A percentile compares a stretch with the other conserved stretches of the same genome.
phyloP scores from a whole-genome alignment of 2,797 vertebrate species.

The Platyrinchus mystaceus region DNA sequence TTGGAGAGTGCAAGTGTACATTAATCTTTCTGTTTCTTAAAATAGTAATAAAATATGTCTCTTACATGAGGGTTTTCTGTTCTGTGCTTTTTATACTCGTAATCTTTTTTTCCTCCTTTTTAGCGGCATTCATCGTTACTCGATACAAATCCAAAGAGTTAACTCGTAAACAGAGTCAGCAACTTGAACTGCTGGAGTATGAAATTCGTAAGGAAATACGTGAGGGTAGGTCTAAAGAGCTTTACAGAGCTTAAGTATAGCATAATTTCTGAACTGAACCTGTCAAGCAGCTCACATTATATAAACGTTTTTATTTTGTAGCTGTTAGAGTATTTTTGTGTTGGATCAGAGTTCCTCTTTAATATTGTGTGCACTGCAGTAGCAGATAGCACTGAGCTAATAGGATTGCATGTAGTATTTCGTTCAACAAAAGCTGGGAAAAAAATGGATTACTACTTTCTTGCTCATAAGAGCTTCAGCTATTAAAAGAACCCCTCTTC shows the following conservation, averaged over 20 bases:
- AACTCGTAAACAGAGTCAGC: conserved; percentile 81
- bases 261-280: background rate
- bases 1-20: background rate
- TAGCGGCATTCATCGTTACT: conserved; percentile 77
- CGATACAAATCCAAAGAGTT: conserved; percentile 83
- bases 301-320: background rate
- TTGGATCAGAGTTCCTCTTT: background rate
- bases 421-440: background rate
- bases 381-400: background rate
- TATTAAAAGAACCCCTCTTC: background rate
- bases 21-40: background rate
- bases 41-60: background rate
- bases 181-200: conserved; percentile 85
- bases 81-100: background rate
- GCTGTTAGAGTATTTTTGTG: conserved; percentile 11
- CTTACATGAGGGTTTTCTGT: background rate
- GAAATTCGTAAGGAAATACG: conserved; percentile 92
- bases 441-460: background rate
- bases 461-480: background rate
- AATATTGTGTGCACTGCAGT: background rate
- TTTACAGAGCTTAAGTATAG: background rate
- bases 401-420: background rate
- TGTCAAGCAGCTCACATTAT: background rate
- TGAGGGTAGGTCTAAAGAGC: conserved; percentile 79
- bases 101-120: conserved; percentile 1